phyloP scores from a whole-genome alignment of 1,140 invertebrate genomes.

The Aphelenchoides avenae region DNA sequence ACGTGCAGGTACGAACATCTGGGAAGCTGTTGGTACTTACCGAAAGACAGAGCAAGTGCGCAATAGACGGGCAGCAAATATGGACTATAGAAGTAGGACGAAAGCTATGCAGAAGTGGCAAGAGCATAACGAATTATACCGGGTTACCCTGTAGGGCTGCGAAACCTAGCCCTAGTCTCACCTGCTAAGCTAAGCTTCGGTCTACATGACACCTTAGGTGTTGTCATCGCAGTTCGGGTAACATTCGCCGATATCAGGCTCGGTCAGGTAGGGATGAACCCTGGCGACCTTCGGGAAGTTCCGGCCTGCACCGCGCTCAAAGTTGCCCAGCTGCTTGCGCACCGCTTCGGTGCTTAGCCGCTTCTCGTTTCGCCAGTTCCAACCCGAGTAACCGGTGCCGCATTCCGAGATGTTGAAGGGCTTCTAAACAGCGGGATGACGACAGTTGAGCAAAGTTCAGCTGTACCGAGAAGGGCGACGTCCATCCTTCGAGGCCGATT shows the following conservation, averaged over 20 bases:
- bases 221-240: constrained; percentile 24
- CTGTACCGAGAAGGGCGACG: constrained; percentile 16
- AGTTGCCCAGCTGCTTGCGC: constrained; percentile 10
- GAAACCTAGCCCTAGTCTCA: too few species aligned
- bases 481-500: constrained; percentile 7
- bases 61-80: too few species aligned
- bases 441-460: too few species aligned
- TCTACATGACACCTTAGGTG: too few species aligned
- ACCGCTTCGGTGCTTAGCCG: too few species aligned
- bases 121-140: too few species aligned
- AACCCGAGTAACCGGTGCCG: constrained; percentile 24
- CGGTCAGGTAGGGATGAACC: constrained; percentile 15
- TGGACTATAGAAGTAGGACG: background rate
- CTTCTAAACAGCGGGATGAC: constrained; percentile 6
- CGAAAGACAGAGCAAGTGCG: too few species aligned
- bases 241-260: constrained; percentile 28
- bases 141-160: too few species aligned
- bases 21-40: too few species aligned
- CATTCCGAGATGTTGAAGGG: constrained; percentile 35
- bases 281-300: constrained; percentile 20
- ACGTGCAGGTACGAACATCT: too few species aligned
- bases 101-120: too few species aligned
- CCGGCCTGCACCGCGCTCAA: constrained; percentile 10
- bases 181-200: too few species aligned
- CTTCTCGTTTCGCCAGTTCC: constrained; percentile 39